Evolutionary conservation across 2,797 vertebrate species (phyloP).

Genomic region (Myripristis murdjan): DNA sequence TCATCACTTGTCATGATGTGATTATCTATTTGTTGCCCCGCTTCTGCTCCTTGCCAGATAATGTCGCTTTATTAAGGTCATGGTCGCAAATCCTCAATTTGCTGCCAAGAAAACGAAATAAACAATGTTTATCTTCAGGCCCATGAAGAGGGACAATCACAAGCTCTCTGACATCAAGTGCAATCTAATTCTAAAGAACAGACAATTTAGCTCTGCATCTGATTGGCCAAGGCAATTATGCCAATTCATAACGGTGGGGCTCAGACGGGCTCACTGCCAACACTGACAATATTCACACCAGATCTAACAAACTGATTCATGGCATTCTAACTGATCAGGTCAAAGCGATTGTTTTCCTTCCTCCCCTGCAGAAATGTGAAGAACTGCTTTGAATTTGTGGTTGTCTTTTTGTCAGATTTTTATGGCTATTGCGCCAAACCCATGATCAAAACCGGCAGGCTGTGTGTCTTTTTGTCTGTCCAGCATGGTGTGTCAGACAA

Average conservation of each 20-base stretch:
- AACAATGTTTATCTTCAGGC: conserved; percentile 39
- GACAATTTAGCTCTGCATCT: conserved; percentile 31
- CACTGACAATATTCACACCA: conserved; percentile 14
- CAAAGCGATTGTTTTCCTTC: neutral
- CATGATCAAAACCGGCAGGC: too few species aligned
- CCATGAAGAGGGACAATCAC: conserved; percentile 29
- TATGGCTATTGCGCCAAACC: too few species aligned
- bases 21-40: conserved; percentile 43
- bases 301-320: conserved; percentile 17
- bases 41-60: conserved; percentile 31
- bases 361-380: neutral
- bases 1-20: conserved; percentile 38
- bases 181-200: conserved; percentile 43
- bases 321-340: neutral
- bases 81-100: conserved; percentile 53
- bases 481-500: too few species aligned
- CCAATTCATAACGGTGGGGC: conserved; percentile 27
- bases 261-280: neutral
- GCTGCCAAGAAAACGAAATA: conserved; percentile 56
- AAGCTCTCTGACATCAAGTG: conserved; percentile 48
- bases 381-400: too few species aligned
- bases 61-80: conserved; percentile 59
- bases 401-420: too few species aligned
- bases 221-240: conserved; percentile 50
- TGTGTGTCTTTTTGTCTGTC: too few species aligned